A percentile compares a stretch with the other conserved stretches of the same genome.
Conservation (phyloP, 2,888 invertebrate species). For the Rhyacophila evoluta region DNA sequence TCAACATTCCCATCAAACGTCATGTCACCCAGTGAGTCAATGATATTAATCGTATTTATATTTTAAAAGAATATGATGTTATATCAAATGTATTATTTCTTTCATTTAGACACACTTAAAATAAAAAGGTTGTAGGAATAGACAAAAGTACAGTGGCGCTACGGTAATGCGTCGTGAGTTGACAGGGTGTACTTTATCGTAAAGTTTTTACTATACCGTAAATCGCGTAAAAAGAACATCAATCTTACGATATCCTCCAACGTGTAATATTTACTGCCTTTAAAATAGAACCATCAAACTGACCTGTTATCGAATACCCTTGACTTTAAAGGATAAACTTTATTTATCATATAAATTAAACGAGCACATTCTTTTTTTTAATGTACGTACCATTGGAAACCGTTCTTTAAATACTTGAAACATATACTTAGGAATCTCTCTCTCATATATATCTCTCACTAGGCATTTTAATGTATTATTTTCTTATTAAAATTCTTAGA, state of each 20-base stretch:
- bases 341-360: neutral
- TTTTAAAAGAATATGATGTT: no score
- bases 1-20: no score
- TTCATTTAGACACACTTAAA: neutral
- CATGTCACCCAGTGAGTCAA: no score
- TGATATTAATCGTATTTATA: no score
- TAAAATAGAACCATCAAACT: slow-evolving; percentile 1
- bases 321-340: neutral
- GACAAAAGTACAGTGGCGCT: neutral
- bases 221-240: slow-evolving; percentile 47
- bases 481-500: no score
- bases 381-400: no score
- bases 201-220: slow-evolving; percentile 51
- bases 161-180: slow-evolving; percentile 11
- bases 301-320: neutral
- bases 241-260: slow-evolving; percentile 35
- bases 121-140: neutral
- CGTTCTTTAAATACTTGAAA: no score
- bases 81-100: no score
- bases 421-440: no score
- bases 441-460: no score
- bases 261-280: slow-evolving; percentile 14
- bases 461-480: no score
- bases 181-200: slow-evolving; percentile 49
- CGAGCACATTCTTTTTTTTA: no score